Evolutionary conservation across 2,797 vertebrate genomes (phyloP), one percentile per base, ranked within the genome.

Genomic region (Thunnus albacares): DNA sequence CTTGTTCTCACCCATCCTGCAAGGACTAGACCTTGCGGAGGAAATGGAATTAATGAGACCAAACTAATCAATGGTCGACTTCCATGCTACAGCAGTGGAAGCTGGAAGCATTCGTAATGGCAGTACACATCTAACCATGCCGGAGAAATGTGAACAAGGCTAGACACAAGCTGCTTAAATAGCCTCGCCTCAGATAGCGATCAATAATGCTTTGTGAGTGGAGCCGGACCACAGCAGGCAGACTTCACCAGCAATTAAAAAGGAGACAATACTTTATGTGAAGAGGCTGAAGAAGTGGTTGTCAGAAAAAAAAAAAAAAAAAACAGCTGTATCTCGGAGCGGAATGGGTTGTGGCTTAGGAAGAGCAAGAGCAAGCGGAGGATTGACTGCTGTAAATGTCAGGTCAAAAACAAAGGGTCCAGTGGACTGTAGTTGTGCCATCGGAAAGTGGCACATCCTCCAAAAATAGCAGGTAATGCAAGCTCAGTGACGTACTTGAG

Each of bases 201-300:
- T 93, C 86, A 77, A 86, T 93, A 90, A 84, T 41, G 77, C 79
- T 90, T 87, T 92, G 83, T 89, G 81, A 82, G 71, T 28, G 11
- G 20, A 83, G 77, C 26, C 61, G 20, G 61, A 71, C 81, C 72
- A 53, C 87, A 78, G 87, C 81, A 75, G 55, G 77, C 60, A 59
- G 80, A 80, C 77, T 55, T 85, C 71, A 67, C 55, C 79, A 55
- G 64, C 85, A 92, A 89, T 90, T 88, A 91, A 85, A 86, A 78
- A 53, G 35, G 47, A 86, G 83, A 80, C 75, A 73, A 83, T 80
- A 77, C 30, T 83, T 83, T 70, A 77, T 84, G 53, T 77, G 77
- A 82, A 62, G 61, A 68, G 60, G 71, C 76, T 68, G 69, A 72
- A 62, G 63, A 67, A 41, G n/a, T 7, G 20, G 60, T 35, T 75